Evolutionary conservation across 2,797 vertebrate genomes (phyloP), one percentile per base, ranked within the genome.

Genomic region (Arrhamphus sclerolepis): DNA sequence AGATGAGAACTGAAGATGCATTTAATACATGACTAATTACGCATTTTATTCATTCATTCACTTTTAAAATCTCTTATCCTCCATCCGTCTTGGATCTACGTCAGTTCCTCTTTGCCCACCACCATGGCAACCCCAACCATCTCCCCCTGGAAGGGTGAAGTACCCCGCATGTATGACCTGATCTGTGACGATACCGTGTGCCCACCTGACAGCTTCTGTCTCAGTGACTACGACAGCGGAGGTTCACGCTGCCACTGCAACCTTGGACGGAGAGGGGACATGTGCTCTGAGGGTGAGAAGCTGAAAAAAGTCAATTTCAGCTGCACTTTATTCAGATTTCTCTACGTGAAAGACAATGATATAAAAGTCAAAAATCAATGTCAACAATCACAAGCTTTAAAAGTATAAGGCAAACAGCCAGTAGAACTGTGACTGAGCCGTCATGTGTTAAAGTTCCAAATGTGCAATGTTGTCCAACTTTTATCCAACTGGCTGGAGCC

Each of bases 191-290:
- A 97, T 40, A 92, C 91, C 0, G 78, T 94, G 60, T 99, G 97
- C 63, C 94, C 95, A 0, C 77, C 91, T 0, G 93, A 97, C 86
- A 98, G 97, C 88, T 98, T 98, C 75, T 99, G 97, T 38, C 90
- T 94, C 71, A 94, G 93, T 0, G 94, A 98, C 81, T 95, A 94
- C 0, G 92, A 95, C 54, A 85, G 77, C 0, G 94, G 95, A 0
- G 94, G 94, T 11, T 96, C 96, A 0, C 93, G 94, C 20, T 99
- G 97, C 81, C 96, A 95, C 74, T 99, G 97, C 75, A 96, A 91
- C 88, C 85, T 98, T n/a, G 96, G 96, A 6, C 94, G 88, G 43
- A 90, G 84, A 16, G 97, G 96, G 17, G 91, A 94, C 41, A 83
- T 46, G 0, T 98, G 97, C 81, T 83, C 92, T 0, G 91, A 96